These are phyloP conservation scores for Hipposideros armiger DNA, from an alignment of 2,113 vertebrate genomes.

Conservation along the genomic window DNA sequence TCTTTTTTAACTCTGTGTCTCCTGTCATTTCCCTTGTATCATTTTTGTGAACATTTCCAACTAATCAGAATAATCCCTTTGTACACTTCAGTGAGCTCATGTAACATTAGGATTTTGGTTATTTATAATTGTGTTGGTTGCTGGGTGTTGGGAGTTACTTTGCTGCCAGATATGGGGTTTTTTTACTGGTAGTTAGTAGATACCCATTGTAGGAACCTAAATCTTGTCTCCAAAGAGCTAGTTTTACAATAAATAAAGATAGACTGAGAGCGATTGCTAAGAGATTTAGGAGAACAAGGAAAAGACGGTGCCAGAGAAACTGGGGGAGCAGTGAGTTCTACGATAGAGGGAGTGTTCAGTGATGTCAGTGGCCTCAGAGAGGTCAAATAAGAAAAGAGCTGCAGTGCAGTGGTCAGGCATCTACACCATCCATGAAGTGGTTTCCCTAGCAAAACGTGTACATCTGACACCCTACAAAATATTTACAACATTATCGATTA, in stretches of 20 bases:
- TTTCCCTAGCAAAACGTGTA: too few species aligned
- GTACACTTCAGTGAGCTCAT: neutral
- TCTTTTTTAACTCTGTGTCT: neutral
- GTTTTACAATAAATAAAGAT: slow-evolving; percentile 16
- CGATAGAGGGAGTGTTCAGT: neutral
- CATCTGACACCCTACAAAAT: too few species aligned
- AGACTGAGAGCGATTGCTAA: neutral
- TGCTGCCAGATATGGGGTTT: slow-evolving; percentile 13
- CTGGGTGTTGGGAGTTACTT: neutral
- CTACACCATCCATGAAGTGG: too few species aligned
- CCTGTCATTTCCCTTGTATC: slow-evolving; percentile 24
- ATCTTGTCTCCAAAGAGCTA: neutral
- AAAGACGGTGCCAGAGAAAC: neutral
- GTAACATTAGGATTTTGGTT: neutral
- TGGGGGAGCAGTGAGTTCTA: neutral
- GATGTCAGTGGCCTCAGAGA: neutral
- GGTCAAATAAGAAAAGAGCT: neutral
- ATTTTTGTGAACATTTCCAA: slow-evolving; percentile 49
- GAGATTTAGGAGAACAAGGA: slow-evolving; percentile 16
- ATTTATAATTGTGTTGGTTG: slow-evolving; percentile 24
- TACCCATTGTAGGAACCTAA: neutral
- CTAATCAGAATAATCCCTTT: neutral
- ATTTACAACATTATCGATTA: too few species aligned
- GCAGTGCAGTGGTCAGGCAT: neutral
- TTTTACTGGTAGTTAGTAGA: neutral